Evolutionary conservation across 2,797 vertebrate genomes (phyloP).

Genomic region (Parambassis ranga): DNA sequence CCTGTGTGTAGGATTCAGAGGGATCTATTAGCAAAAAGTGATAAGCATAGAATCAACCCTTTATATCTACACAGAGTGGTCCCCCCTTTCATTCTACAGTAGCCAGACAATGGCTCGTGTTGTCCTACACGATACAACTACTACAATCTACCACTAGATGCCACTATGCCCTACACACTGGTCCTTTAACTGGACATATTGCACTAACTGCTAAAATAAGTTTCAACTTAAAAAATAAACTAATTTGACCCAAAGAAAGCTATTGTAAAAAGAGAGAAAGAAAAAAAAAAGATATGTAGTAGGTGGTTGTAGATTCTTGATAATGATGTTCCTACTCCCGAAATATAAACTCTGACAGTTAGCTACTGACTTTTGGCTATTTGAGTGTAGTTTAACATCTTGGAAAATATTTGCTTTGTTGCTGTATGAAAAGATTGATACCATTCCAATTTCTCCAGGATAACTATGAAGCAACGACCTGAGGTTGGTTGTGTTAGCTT

Average conservation of each 20-base stretch:
- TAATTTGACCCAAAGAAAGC: slow-evolving; percentile 25
- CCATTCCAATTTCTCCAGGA: background rate
- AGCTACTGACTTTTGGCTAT: background rate
- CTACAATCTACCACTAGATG: too few species aligned
- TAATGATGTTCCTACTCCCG: background rate
- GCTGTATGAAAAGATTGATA: background rate
- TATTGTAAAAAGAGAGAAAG: slow-evolving; percentile 1
- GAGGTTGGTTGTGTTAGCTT: background rate
- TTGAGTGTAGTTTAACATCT: background rate
- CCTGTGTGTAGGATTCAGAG: too few species aligned
- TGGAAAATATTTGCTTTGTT: background rate
- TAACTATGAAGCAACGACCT: background rate
- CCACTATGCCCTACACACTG: too few species aligned
- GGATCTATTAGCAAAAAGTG: too few species aligned
- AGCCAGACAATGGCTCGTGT: too few species aligned
- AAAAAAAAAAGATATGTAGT: too few species aligned
- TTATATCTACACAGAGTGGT: too few species aligned
- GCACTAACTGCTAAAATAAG: slow-evolving; percentile 21
- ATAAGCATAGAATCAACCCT: too few species aligned
- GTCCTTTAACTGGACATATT: background rate
- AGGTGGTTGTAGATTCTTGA: background rate
- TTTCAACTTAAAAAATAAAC: slow-evolving; percentile 1
- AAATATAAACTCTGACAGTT: slow-evolving; percentile 2
- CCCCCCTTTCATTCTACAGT: too few species aligned
- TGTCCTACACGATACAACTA: too few species aligned